Evolutionary conservation across 2,888 invertebrate species (phyloP).

Genomic region (Eupelmus urozonus): DNA sequence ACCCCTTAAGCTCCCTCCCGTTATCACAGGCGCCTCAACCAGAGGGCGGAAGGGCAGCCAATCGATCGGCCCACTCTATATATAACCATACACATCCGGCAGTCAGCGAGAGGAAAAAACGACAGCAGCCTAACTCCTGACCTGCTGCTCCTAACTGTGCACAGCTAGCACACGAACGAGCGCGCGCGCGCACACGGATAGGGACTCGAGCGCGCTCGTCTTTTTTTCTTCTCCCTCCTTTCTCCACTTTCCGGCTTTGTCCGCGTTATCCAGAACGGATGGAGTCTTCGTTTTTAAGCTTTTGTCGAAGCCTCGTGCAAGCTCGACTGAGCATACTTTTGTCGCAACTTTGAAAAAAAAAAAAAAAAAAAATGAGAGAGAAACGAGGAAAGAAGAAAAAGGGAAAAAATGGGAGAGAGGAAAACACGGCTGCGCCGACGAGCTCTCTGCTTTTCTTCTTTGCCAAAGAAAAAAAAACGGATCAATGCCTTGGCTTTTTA

Average conservation of each 20-base stretch:
- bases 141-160: too few species aligned
- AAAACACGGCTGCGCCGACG: background rate
- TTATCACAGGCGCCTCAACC: too few species aligned
- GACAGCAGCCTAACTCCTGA: too few species aligned
- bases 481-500: conserved; percentile 26
- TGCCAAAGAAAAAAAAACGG: conserved; percentile 16
- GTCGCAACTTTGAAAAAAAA: conserved; percentile 23
- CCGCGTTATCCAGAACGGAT: conserved; percentile 36
- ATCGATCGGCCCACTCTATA: too few species aligned
- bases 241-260: conserved; percentile 28
- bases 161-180: too few species aligned
- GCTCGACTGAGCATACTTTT: conserved; percentile 21
- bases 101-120: too few species aligned
- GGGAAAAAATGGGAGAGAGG: background rate
- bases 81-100: too few species aligned
- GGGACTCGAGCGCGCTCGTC: too few species aligned
- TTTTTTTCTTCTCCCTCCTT: conserved; percentile 8
- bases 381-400: conserved; percentile 18
- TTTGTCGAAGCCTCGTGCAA: conserved; percentile 30
- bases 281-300: conserved; percentile 39
- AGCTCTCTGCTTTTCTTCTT: background rate
- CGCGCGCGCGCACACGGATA: too few species aligned
- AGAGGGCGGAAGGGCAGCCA: too few species aligned
- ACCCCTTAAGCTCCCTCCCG: too few species aligned
- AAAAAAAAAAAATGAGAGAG: too few species aligned